These are phyloP conservation scores for Criorhina ranunculi DNA, from an alignment of 2,888 invertebrate species.

Conservation along the genomic window DNA sequence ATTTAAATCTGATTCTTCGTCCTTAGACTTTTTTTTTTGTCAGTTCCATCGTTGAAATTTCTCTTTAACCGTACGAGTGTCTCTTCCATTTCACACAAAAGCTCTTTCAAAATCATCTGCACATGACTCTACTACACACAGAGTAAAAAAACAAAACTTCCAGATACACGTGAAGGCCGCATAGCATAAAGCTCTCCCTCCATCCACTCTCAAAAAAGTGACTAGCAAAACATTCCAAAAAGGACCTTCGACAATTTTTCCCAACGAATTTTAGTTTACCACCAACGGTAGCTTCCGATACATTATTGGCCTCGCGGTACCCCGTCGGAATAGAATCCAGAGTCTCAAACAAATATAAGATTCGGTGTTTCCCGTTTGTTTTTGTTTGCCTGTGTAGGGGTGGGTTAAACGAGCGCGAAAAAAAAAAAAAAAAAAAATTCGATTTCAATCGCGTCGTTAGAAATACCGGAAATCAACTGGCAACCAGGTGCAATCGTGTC, in stretches of 20 bases:
- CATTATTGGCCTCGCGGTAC: slow-evolving; percentile 72
- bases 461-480: slow-evolving; percentile 38
- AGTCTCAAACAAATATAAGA: not conserved
- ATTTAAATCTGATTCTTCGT: slow-evolving; percentile 6
- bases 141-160: slow-evolving; percentile 30
- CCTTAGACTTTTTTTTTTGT: too few species aligned
- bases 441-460: not conserved
- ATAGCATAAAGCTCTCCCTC: slow-evolving; percentile 47
- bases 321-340: slow-evolving; percentile 23
- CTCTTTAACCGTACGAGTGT: slow-evolving; percentile 5
- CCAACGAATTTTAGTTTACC: slow-evolving; percentile 73
- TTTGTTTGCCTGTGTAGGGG: not conserved
- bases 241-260: slow-evolving; percentile 75
- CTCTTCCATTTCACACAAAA: not conserved
- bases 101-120: slow-evolving; percentile 25
- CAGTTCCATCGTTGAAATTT: not conserved
- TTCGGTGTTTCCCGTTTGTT: slow-evolving; percentile 17
- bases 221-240: slow-evolving; percentile 65
- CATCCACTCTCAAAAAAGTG: slow-evolving; percentile 9
- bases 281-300: slow-evolving; percentile 76
- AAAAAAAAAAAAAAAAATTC: slow-evolving; percentile 8
- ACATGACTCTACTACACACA: slow-evolving; percentile 64
- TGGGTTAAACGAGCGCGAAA: slow-evolving; percentile 55
- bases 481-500: slow-evolving; percentile 41
- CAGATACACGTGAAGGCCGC: slow-evolving; percentile 67